Percentiles rank a stretch among this genome's conserved stretches.
phyloP scores from a whole-genome alignment of 2,888 invertebrate species.

The Machimus rusticus region DNA sequence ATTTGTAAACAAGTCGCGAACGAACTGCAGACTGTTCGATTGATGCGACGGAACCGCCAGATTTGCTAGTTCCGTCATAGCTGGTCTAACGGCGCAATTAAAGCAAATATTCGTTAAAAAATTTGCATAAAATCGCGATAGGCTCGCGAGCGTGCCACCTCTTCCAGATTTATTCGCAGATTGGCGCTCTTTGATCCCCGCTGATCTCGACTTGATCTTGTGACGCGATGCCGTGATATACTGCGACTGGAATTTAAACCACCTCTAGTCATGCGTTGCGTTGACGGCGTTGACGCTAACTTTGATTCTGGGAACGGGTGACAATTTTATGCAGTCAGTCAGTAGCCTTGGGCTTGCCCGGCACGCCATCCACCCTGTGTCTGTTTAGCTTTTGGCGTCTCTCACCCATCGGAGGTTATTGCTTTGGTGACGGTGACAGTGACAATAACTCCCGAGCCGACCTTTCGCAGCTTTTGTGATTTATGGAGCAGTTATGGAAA shows the following conservation, averaged over 20 bases:
- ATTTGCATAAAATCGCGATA: constrained; percentile 15
- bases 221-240: neutral
- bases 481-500: neutral
- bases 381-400: neutral
- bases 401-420: neutral
- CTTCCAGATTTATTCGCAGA: neutral
- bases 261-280: constrained; percentile 7
- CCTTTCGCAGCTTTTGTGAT: neutral
- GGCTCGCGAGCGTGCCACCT: neutral
- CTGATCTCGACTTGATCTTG: neutral
- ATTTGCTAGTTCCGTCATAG: neutral
- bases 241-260: neutral
- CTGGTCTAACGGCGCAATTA: neutral
- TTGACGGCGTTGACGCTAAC: neutral
- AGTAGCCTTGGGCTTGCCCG: neutral
- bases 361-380: neutral
- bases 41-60: neutral
- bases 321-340: neutral
- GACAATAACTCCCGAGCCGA: neutral
- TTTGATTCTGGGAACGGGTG: neutral
- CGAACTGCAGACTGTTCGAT: neutral
- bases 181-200: constrained; percentile 7
- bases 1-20: neutral
- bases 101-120: neutral
- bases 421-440: neutral